Percentiles rank a stretch among this genome's conserved stretches.
phyloP scores from a whole-genome alignment of 2,797 vertebrate genomes.

The Gymnothorax javanicus region DNA sequence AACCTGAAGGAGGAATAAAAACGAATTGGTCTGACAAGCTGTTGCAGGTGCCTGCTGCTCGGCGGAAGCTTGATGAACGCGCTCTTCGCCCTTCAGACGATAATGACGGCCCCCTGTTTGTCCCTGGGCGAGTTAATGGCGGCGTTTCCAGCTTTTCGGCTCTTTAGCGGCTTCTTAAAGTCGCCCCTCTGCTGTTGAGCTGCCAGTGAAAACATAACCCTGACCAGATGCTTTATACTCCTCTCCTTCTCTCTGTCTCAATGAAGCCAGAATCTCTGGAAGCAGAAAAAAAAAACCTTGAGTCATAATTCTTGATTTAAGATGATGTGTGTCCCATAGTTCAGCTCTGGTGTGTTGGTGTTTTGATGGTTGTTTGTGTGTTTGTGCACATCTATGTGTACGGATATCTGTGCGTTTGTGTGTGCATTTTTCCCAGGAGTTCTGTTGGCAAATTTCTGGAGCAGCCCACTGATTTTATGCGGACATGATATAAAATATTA shows the following conservation, averaged over 20 bases:
- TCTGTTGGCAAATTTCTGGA: background rate
- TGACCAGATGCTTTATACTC: no score
- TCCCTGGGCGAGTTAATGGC: constrained; percentile 41
- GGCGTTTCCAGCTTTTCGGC: background rate
- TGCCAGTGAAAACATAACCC: background rate
- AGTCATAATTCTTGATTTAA: background rate
- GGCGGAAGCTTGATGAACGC: constrained; percentile 42
- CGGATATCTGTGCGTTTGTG: no score
- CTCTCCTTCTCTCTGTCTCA: background rate
- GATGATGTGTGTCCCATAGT: background rate
- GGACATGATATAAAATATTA: background rate
- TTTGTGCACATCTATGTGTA: background rate
- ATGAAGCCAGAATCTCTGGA: background rate
- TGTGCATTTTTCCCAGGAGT: background rate
- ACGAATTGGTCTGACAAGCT: constrained; percentile 43
- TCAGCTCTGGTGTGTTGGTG: background rate
- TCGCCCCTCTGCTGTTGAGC: background rate
- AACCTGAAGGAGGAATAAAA: constrained; percentile 46
- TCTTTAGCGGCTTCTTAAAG: background rate
- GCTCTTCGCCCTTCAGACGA: constrained; percentile 52
- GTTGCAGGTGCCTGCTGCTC: constrained; percentile 49
- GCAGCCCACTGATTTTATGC: background rate
- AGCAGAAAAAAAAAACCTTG: background rate
- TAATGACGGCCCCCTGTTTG: constrained; percentile 42
- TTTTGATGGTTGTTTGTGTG: background rate